Evolutionary conservation across 2,113 vertebrate species (phyloP), one percentile per base, ranked within the genome.

Genomic region (Cryptomyrus ogoouensis): DNA sequence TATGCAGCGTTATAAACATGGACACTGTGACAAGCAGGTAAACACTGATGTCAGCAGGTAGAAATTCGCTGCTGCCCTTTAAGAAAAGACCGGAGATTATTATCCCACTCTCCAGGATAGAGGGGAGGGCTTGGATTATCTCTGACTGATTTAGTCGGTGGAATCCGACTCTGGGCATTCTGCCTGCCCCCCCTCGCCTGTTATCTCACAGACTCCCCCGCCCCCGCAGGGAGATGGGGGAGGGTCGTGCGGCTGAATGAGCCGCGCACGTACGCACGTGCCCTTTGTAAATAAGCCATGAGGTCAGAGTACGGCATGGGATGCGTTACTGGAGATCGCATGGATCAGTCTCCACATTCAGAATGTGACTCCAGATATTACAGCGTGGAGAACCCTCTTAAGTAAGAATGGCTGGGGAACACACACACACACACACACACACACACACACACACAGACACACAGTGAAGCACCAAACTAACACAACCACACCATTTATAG

Each of bases 131-230:
- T 39, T 8, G 24, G 88, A 89, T 56, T 83, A 83, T 39, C 27
- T 50, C 47, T 7, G 46, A 52, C 44, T 27, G 49, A 49, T 46
- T 56, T 52, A 83, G 70, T 49, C 66, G 2, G 39, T 52, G 8
- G 90, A 10, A 52, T 39, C n/a, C 21, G 47, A 49, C 85, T 83
- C 90, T 91, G 87, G 84, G 90, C 89, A 13, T 86, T 89, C 88
- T 47, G 91, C 93, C 93, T 91, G 92, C 90, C 92, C 89, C 92
- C 89, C 52, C 91, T 93, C 92, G 94, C 92, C 88, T 80, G 90
- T 89, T 53, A 90, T 88, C 90, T 93, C 91, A 90, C 93, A 91
- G 91, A 91, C 91, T 17, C 19, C 21, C 74, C 74, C 0, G 12
- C 70, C 58, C 87, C 19, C 15, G 12, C 31, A 1, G 74, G 35